Conservation (phyloP, 2,113 vertebrate species). For the Semicossyphus pulcher region DNA sequence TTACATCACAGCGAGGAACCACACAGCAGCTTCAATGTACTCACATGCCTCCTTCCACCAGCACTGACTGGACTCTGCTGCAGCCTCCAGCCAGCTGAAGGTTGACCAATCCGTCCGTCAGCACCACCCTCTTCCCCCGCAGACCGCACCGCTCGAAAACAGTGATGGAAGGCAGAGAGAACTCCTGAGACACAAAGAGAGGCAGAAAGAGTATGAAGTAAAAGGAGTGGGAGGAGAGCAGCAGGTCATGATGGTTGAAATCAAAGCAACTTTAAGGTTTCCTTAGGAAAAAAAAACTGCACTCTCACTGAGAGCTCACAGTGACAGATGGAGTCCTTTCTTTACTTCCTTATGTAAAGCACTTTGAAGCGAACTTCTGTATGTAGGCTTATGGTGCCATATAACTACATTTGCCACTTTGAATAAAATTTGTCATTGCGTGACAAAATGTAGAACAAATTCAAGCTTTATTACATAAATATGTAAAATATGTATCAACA, state of each 20-base stretch:
- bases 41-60: constrained; percentile 92
- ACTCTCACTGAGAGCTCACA: background rate
- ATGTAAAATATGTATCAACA: too few species aligned
- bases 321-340: background rate
- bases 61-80: constrained; percentile 87
- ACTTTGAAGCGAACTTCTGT: background rate
- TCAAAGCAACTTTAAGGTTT: constrained; percentile 28
- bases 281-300: constrained; percentile 53
- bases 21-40: constrained; percentile 60
- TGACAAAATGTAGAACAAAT: too few species aligned
- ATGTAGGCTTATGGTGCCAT: background rate
- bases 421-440: too few species aligned
- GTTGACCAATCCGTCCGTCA: constrained; percentile 86
- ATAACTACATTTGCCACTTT: too few species aligned
- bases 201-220: constrained; percentile 5
- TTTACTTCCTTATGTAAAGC: background rate
- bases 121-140: constrained; percentile 89
- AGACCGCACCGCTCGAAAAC: constrained; percentile 89
- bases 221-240: constrained; percentile 1
- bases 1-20: background rate
- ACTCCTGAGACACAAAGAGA: constrained; percentile 82
- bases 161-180: constrained; percentile 89
- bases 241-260: constrained; percentile 14
- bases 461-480: too few species aligned
- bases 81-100: constrained; percentile 88